These are phyloP conservation scores for Macaca mulatta DNA, from an alignment of 2,113 vertebrate species.

Conservation along the genomic window DNA sequence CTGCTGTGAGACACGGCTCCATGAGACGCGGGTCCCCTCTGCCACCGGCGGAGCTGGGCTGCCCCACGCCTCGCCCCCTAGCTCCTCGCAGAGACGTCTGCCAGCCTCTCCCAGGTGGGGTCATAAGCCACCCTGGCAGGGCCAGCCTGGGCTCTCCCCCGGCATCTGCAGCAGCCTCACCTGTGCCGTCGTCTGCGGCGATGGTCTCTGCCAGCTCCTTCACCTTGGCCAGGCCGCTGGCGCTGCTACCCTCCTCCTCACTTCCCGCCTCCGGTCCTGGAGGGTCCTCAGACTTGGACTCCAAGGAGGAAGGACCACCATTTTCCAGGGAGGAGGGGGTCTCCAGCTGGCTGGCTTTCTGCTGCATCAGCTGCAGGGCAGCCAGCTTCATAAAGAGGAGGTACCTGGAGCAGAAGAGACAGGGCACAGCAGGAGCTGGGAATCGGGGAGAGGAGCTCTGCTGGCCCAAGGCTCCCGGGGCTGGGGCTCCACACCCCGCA, in stretches of 20 bases:
- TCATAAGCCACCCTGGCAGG: neutral
- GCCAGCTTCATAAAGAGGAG: conserved; percentile 99
- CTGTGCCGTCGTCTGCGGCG: conserved; percentile 93
- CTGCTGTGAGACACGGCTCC: conserved; percentile 71
- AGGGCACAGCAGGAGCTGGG: neutral
- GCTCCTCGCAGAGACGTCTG: neutral
- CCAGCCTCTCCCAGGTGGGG: neutral
- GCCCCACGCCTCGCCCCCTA: neutral
- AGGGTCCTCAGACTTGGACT: conserved; percentile 85
- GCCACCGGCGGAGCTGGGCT: rapidly evolving
- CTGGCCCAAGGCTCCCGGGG: neutral
- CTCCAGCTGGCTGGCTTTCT: conserved; percentile 92
- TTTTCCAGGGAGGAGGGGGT: conserved; percentile 81
- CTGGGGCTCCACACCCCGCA: neutral
- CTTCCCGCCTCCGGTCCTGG: conserved; percentile 76
- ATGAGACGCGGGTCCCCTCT: neutral
- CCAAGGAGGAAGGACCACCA: conserved; percentile 72
- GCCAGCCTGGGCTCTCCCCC: neutral
- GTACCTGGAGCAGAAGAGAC: conserved; percentile 85
- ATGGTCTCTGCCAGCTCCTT: conserved; percentile 97
- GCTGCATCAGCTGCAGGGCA: conserved; percentile 97
- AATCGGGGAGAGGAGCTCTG: neutral
- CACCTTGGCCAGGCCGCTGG: conserved; percentile 91
- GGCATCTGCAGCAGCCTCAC: conserved; percentile 69
- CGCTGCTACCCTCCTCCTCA: conserved; percentile 85